A percentile compares a stretch with the other conserved stretches of the same genome.
Evolutionary conservation across 2,797 vertebrate species (phyloP).

Genomic region (Leptatherina wallacei): DNA sequence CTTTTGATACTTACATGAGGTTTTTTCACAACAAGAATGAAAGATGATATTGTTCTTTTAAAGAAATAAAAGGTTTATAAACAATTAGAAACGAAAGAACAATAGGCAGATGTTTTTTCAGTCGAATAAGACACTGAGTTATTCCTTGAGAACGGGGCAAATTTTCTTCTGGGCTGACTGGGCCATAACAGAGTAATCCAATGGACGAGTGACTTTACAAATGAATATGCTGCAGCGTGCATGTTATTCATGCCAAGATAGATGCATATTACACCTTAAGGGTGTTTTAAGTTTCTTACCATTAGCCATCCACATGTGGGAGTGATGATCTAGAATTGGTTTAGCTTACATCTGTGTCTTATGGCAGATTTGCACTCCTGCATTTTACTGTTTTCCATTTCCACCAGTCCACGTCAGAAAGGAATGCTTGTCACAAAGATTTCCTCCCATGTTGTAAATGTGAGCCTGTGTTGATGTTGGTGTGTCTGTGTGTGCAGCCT

Average conservation of each 20-base stretch:
- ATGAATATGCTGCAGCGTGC: constrained; percentile 53
- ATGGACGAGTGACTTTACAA: constrained; percentile 63
- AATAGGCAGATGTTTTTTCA: constrained; percentile 33
- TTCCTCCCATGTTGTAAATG: constrained; percentile 54
- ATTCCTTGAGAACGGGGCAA: constrained; percentile 46
- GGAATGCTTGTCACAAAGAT: constrained; percentile 34
- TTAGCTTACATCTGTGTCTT: constrained; percentile 40
- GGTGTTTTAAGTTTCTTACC: constrained; percentile 37
- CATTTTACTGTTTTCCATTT: constrained; percentile 41
- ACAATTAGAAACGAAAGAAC: constrained; percentile 33
- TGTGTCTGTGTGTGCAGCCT: constrained; percentile 9
- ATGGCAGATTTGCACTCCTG: constrained; percentile 35
- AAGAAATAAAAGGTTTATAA: constrained; percentile 6
- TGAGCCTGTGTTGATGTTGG: constrained; percentile 23
- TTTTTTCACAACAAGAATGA: constrained; percentile 21
- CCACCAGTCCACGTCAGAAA: constrained; percentile 14
- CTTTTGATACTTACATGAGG: constrained; percentile 58
- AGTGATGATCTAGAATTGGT: constrained; percentile 49
- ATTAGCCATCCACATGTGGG: constrained; percentile 50
- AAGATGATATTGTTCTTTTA: constrained; percentile 1
- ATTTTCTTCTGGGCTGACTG: constrained; percentile 50
- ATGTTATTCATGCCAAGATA: constrained; percentile 60
- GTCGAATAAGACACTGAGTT: constrained; percentile 44
- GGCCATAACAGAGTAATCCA: constrained; percentile 62
- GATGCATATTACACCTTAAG: constrained; percentile 38